Evolutionary conservation across 2,113 vertebrate genomes (phyloP).

Genomic region (Elgaria multicarinata): DNA sequence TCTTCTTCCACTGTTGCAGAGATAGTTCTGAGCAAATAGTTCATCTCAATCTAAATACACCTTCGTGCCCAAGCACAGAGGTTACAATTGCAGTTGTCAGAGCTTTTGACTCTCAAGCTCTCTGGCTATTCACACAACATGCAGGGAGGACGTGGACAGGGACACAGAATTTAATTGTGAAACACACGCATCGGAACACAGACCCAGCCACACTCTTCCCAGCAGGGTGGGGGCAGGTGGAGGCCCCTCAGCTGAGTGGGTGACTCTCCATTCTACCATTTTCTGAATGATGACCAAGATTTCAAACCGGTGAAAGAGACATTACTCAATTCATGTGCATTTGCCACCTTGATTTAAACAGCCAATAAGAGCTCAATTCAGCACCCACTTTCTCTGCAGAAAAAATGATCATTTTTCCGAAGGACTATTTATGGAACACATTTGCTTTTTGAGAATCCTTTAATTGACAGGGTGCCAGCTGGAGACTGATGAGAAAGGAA

Average conservation of each 20-base stretch:
- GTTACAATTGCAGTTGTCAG: no score
- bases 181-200: no score
- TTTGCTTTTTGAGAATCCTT: constrained; percentile 13
- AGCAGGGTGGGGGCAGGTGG: neutral
- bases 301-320: neutral
- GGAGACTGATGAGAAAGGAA: neutral
- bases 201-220: neutral
- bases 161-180: no score
- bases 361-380: neutral
- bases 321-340: neutral
- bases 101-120: neutral
- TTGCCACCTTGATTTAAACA: neutral
- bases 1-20: no score
- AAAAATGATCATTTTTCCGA: neutral
- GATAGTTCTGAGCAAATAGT: no score
- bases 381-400: neutral
- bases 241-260: neutral
- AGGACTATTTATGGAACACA: constrained; percentile 54
- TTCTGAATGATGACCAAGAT: neutral
- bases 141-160: no score
- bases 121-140: neutral
- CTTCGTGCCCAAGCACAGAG: no score
- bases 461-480: neutral
- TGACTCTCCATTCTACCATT: neutral
- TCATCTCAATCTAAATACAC: no score